These are phyloP conservation scores for Nasonia oneida DNA, from an alignment of 2,888 invertebrate genomes.

Conservation along the genomic window DNA sequence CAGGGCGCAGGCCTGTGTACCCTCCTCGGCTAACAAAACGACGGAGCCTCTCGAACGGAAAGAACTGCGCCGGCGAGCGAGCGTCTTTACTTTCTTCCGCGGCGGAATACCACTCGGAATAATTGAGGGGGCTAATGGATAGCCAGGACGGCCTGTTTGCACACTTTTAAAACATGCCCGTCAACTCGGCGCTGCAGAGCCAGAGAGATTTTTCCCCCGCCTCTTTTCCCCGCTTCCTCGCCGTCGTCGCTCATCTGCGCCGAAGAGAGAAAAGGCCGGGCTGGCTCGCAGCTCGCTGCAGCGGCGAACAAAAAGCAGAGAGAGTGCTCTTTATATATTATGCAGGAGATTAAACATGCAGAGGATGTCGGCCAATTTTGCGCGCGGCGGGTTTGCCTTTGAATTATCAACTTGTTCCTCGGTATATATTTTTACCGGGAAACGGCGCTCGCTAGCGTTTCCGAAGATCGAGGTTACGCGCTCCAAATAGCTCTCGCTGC, in stretches of 20 bases:
- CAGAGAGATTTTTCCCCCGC: slow-evolving; percentile 1
- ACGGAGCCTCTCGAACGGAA: slow-evolving; percentile 33
- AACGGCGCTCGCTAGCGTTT: neutral
- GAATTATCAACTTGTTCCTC: neutral
- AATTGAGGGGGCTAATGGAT: slow-evolving; percentile 72
- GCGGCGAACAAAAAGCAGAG: neutral
- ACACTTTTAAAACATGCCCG: slow-evolving; percentile 70
- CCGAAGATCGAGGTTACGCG: neutral
- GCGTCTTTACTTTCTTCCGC: slow-evolving; percentile 64
- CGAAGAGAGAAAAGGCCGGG: neutral
- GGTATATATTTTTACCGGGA: neutral
- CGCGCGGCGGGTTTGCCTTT: neutral
- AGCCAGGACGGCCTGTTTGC: slow-evolving; percentile 68
- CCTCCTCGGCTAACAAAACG: slow-evolving; percentile 43
- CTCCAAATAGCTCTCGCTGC: neutral
- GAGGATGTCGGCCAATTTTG: slow-evolving; percentile 18
- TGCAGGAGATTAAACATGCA: slow-evolving; percentile 34
- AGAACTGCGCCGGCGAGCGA: slow-evolving; percentile 8
- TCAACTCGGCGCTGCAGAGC: slow-evolving; percentile 5
- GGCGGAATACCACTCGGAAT: slow-evolving; percentile 69
- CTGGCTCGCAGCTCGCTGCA: neutral
- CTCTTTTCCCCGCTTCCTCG: slow-evolving; percentile 21
- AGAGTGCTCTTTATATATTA: slow-evolving; percentile 9
- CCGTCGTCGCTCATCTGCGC: neutral
- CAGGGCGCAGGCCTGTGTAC: too few relatives aligned